Conservation (phyloP, 2,888 invertebrate genomes). For the Aplocera efformata region DNA sequence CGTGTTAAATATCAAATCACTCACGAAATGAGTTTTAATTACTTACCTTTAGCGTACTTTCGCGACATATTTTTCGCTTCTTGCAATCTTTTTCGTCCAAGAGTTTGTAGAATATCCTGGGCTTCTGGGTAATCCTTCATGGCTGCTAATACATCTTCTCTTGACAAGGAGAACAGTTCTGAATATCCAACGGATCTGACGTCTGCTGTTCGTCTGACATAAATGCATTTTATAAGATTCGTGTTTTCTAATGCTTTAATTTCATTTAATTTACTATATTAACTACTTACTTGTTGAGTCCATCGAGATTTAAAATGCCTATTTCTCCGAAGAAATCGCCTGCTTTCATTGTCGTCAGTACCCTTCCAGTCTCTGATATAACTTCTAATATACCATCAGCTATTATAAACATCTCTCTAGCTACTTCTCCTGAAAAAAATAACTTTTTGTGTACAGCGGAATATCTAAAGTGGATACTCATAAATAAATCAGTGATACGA, state of each 20-base stretch:
- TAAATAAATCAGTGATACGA: no score
- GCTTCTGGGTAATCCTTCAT: slow-evolving; percentile 99
- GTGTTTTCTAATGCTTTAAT: no score
- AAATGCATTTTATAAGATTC: slow-evolving; percentile 4
- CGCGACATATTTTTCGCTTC: slow-evolving; percentile 85
- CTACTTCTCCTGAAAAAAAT: slow-evolving; percentile 84
- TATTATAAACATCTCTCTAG: slow-evolving; percentile 98
- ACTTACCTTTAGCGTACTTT: slow-evolving; percentile 50
- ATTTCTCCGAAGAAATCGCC: slow-evolving; percentile 99
- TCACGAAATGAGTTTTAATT: neutral
- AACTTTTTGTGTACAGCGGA: no score
- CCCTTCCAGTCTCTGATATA: slow-evolving; percentile 95
- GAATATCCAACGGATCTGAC: slow-evolving; percentile 98
- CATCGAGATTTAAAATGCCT: slow-evolving; percentile 96
- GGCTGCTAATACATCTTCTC: slow-evolving; percentile 95
- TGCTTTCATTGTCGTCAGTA: slow-evolving; percentile 97
- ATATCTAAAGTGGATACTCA: no score
- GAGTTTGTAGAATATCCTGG: slow-evolving; percentile 94
- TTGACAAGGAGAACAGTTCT: slow-evolving; percentile 94
- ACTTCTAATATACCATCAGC: slow-evolving; percentile 98
- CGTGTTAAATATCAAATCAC: neutral
- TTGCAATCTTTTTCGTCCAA: slow-evolving; percentile 92
- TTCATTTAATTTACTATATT: no score
- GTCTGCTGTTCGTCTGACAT: slow-evolving; percentile 93
- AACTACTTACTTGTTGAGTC: slow-evolving; percentile 91